These are phyloP conservation scores for Drosophila littoralis DNA, from an alignment of 1,140 invertebrate genomes.

Conservation along the genomic window DNA sequence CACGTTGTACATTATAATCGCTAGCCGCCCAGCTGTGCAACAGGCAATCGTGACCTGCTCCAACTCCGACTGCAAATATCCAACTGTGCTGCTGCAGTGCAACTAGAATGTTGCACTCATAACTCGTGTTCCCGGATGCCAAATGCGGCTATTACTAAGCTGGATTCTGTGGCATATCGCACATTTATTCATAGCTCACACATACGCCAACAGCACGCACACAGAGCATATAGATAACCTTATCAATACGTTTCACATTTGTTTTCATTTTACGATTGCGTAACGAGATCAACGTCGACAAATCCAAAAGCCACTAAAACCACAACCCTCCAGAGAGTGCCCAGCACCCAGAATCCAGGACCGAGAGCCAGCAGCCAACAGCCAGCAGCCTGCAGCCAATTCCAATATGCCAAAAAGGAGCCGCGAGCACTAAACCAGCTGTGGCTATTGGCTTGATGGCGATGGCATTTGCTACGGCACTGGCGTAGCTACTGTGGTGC, in stretches of 20 bases:
- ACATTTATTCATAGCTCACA: slow-evolving; percentile 25
- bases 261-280: slow-evolving; percentile 82
- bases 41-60: neutral
- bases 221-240: slow-evolving; percentile 55
- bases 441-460: slow-evolving; percentile 12
- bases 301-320: slow-evolving; percentile 80
- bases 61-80: neutral
- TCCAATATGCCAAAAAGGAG: slow-evolving; percentile 72
- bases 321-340: slow-evolving; percentile 47
- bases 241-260: slow-evolving; percentile 81
- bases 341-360: slow-evolving; percentile 3
- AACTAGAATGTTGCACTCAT: slow-evolving; percentile 39
- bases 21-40: slow-evolving; percentile 3
- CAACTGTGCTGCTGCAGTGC: neutral
- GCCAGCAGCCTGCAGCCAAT: slow-evolving; percentile 6
- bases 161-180: slow-evolving; percentile 31
- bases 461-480: slow-evolving; percentile 1
- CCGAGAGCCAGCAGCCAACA: slow-evolving; percentile 4
- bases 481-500: slow-evolving; percentile 4
- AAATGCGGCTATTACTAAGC: slow-evolving; percentile 37
- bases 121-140: slow-evolving; percentile 26
- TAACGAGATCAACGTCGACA: slow-evolving; percentile 79
- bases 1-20: slow-evolving; percentile 7
- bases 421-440: slow-evolving; percentile 51
- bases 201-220: slow-evolving; percentile 17